Base-by-base conservation (phyloP, 2,113 vertebrate species). In the Podiceps cristatus region DNA sequence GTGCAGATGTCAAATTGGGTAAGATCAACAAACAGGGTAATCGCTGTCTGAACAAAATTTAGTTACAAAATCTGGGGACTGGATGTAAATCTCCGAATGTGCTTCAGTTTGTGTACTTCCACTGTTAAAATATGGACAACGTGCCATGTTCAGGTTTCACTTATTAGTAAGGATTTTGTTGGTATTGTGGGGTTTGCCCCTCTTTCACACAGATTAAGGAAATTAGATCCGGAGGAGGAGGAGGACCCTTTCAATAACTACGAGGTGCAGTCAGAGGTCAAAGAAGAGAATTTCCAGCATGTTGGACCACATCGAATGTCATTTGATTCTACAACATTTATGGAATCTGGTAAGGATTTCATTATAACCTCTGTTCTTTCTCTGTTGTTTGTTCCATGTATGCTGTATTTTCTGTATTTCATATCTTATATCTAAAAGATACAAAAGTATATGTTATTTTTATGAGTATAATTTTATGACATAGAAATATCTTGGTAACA, bases 221-320 rank as follows among this genome's bases (percentile, higher is more conserved):
- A 99, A 93, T 98, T 99, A 93, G 99, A 99, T 95, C 98, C 98
- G 1, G 99, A 99, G 96, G 99, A 99, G 77, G 99, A 99, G 56
- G 99, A 99, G 9, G 99, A 99, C 88, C 98, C 99, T 81, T 98
- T 99, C 90, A 99, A 98, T 88, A 99, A 98, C 95, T 99, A 99
- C 22, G 99, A 99, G 76, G 88, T 99, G 2, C 99, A 98, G 53
- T 98, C 99, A 18, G 99, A 99, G 62, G 97, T 98, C 89, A 99
- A 99, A 94, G 98, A 98, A 40, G 98, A 99, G 77, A 97, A 97
- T 80, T 98, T 98, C 94, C 97, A 98, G 8, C 98, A 97, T 29
- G 75, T 96, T 42, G 99, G 99, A 24, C 96, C 97, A 10, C 98
- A 98, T 1, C 97, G 98, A 66, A 92, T 98, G 72, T 98, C 98